Evolutionary conservation across 2,113 vertebrate genomes (phyloP), one percentile per base, ranked within the genome.

Genomic region (Cephalopterus ornatus): DNA sequence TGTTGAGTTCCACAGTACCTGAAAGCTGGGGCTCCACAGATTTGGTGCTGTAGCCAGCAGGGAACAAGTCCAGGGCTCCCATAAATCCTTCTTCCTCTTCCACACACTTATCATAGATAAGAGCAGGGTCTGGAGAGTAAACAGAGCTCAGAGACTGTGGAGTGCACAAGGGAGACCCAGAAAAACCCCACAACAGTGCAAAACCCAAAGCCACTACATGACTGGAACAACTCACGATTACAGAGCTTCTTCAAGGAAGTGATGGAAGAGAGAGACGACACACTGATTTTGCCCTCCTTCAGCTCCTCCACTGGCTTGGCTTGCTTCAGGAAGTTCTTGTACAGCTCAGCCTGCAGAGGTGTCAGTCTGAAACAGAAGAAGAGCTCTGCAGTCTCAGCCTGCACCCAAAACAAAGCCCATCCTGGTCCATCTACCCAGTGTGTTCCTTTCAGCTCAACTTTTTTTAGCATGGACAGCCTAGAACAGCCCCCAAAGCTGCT

Each of bases 251-350:
- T 99, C 53, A 99, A 96, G 5, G 98, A 99, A 6, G 99, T 99
- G 97, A 99, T 99, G 63, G 99, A 99, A 52, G 99, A 99, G 67
- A 99, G 98, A 50, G 99, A 99, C 12, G 99, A 99, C n/a, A 99
- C 98, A 30, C 85, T 99, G 59, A 99, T 99, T 84, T 98, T 99
- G 76, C 99, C 99, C 42, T 98, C 97, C 79, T 97, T 97, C 74
- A 99, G 89, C 28, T 98, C 98, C 95, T 99, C 98, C 33, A 98
- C 97, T 14, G 99, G 99, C 84, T 99, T 99, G 71, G 98, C 98
- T 97, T 99, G 99, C 68, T 95, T 98, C 89, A 99, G 93, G 96
- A 99, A 99, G 74, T 95, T 98, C 92, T 98, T 99, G 78, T 99
- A 99, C 74, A 99, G 98, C 87, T 99, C 98, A 37, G 95, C 96